Evolutionary conservation across 2,888 invertebrate species (phyloP), one percentile per base, ranked within the genome.

Genomic region (Hypolimnas misippus): DNA sequence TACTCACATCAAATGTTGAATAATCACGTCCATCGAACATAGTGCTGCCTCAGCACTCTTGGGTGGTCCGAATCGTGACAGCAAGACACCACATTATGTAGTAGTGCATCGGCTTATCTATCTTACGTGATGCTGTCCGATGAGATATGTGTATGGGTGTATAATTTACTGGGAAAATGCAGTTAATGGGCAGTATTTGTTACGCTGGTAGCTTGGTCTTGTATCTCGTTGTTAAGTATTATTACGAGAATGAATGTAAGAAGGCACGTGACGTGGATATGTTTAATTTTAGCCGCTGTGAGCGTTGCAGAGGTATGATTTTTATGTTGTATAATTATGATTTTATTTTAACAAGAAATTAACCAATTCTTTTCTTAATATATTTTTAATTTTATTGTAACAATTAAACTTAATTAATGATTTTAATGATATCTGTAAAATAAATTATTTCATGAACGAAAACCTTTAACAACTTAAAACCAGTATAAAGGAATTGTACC

Each of bases 221-320:
- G 54, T 89, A 83, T 62, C 69, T 89, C n/a, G 58, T 78, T 31
- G 76, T 79, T 4, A 87, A 77, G 72, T 75, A 73, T 50, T 88
- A 88, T 68, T 90, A 77, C 72, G 81, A 89, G 68, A 80, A 92
- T 92, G 91, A 87, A 82, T 70, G 78, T 82, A 81, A 76, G 69
- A 79, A 78, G 63, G 65, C 70, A 67, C 60, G 66, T 84, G 55
- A 40, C 77, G 53, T 76, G 76, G 73, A 62, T 77, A 38, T 38
- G 76, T 33, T 58, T 83, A 38, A 64, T 74, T 68, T 74, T 76
- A 57, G 58, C 70, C 66, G 73, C 69, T 65, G 73, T 78, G 42
- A 68, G 71, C 73, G 72, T 73, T 71, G 84, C 75, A 50, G 77
- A 89, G 90, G 91, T 91, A 77, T 60, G 80, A 72, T 55, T 16